These are phyloP conservation scores for Ctenosaura bakeri DNA, from an alignment of 2,797 vertebrate species.

Conservation along the genomic window DNA sequence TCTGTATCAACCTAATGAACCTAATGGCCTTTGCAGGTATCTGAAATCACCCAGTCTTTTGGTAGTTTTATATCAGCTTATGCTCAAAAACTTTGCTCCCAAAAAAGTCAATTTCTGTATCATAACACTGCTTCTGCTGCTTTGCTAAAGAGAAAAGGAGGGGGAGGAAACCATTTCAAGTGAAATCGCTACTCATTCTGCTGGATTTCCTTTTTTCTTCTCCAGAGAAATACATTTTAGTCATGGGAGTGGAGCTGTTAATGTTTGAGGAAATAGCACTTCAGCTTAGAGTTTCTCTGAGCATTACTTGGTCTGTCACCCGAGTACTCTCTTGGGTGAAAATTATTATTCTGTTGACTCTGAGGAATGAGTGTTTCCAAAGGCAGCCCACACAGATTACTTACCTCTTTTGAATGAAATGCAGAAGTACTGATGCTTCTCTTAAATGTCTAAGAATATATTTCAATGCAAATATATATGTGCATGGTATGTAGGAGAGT, in stretches of 20 bases:
- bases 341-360: constrained; percentile 71
- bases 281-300: constrained; percentile 73
- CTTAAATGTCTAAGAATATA: constrained; percentile 7
- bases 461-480: not conserved
- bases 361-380: constrained; percentile 66
- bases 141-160: constrained; percentile 54
- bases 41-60: not conserved
- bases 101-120: constrained; percentile 60
- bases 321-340: constrained; percentile 69
- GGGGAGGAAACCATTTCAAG: constrained; percentile 47
- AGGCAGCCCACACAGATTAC: constrained; percentile 58
- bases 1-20: not conserved
- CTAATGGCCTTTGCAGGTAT: not conserved
- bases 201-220: constrained; percentile 44
- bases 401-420: constrained; percentile 38
- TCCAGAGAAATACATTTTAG: constrained; percentile 69
- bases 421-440: constrained; percentile 14
- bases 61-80: constrained; percentile 43
- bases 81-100: constrained; percentile 54
- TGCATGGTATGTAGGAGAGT: not conserved
- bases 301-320: constrained; percentile 70
- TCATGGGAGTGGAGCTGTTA: constrained; percentile 69
- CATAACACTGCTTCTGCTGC: constrained; percentile 58
- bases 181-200: constrained; percentile 54
- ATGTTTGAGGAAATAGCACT: constrained; percentile 73